Conservation (phyloP, 2,797 vertebrate species). For the Bucorvus abyssinicus region DNA sequence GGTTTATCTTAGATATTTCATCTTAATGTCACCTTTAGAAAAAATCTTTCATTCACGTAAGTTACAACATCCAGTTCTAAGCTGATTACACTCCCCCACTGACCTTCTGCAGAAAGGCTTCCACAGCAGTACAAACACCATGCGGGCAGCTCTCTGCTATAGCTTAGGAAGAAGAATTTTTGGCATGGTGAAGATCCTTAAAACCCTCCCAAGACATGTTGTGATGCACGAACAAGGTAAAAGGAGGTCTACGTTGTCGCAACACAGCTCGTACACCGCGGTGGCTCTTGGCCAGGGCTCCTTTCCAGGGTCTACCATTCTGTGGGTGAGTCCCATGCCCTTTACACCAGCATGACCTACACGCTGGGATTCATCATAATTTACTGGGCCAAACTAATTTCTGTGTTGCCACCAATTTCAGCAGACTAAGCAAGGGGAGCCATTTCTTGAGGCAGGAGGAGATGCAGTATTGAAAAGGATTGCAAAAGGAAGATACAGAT, state of each 20-base stretch:
- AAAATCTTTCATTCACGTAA: conserved; percentile 79
- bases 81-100: conserved; percentile 73
- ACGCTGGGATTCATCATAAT: not conserved
- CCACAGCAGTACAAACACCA: conserved; percentile 10
- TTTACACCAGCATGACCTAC: not conserved
- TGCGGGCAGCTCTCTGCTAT: not conserved
- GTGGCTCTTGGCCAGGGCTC: not conserved
- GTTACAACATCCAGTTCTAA: conserved; percentile 78
- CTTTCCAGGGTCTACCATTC: not conserved
- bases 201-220: not conserved
- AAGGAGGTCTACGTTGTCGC: not conserved
- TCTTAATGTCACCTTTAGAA: conserved; percentile 83
- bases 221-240: not conserved
- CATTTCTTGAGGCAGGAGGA: not conserved
- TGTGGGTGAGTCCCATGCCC: not conserved
- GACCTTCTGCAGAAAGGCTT: conserved; percentile 71
- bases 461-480: not conserved
- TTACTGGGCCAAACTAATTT: not conserved
- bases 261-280: not conserved
- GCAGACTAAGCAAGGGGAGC: not conserved
- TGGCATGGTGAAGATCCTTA: not conserved
- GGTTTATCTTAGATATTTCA: conserved; percentile 86
- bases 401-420: not conserved
- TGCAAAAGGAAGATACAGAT: not conserved
- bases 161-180: conserved; percentile 8